These are phyloP conservation scores for Drosophila nebulosa DNA, from an alignment of 1,140 invertebrate species.

Conservation along the genomic window DNA sequence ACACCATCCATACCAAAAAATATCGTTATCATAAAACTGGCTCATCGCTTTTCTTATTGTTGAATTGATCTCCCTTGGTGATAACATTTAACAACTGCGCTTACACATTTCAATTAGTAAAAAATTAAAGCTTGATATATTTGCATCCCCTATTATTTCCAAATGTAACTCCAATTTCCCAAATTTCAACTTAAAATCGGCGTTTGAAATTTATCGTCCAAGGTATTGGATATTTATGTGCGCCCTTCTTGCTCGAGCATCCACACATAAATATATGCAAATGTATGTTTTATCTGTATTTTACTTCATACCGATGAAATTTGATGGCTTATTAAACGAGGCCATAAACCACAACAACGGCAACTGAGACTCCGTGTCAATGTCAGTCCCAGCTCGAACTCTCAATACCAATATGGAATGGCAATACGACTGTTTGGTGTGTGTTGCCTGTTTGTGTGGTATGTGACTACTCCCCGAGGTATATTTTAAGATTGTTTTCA, in stretches of 20 bases:
- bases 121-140: neutral
- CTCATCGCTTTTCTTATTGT: no score
- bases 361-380: conserved; percentile 16
- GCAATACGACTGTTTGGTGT: conserved; percentile 21
- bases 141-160: neutral
- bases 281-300: conserved; percentile 58
- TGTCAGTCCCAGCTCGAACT: conserved; percentile 31
- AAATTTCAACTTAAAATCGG: neutral
- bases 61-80: no score
- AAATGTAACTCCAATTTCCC: neutral
- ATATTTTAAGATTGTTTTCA: conserved; percentile 34
- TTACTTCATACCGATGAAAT: conserved; percentile 59
- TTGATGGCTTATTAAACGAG: conserved; percentile 76
- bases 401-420: conserved; percentile 39
- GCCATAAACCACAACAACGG: conserved; percentile 49
- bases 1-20: no score
- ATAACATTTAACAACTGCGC: no score
- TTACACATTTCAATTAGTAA: neutral
- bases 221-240: conserved; percentile 26
- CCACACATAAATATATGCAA: conserved; percentile 33
- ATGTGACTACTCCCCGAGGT: conserved; percentile 23
- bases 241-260: neutral
- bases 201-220: neutral
- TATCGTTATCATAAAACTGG: no score
- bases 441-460: neutral